A percentile compares a stretch with the other conserved stretches of the same genome.
Conservation (phyloP, 2,113 vertebrate species). For the Apeltes quadracus region DNA sequence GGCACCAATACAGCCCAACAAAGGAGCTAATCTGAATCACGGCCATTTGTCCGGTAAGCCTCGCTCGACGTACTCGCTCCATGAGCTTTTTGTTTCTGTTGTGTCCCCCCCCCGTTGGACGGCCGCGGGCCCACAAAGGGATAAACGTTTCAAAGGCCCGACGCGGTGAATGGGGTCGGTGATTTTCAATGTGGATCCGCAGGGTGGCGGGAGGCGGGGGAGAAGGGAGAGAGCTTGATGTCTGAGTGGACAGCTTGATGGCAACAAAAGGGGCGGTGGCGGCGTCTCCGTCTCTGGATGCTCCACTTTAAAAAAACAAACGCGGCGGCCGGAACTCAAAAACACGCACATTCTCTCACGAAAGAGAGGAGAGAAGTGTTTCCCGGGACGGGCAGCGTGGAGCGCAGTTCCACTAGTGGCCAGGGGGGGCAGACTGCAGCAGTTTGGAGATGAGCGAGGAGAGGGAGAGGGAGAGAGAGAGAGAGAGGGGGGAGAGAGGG, state of each 20-base stretch:
- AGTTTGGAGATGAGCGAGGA: conserved; percentile 50
- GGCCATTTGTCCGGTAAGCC: conserved; percentile 76
- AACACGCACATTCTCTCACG: not conserved
- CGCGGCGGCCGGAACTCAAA: conserved; percentile 3
- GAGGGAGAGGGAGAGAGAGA: conserved; percentile 22
- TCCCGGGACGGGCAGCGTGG: conserved; percentile 25
- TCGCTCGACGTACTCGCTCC: conserved; percentile 59
- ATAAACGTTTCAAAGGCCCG: conserved; percentile 75
- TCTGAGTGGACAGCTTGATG: conserved; percentile 75
- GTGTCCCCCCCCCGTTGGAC: conserved; percentile 42
- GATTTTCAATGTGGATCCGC: conserved; percentile 72
- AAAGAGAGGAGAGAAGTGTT: conserved; percentile 13
- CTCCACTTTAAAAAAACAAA: not conserved
- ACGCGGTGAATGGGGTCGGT: conserved; percentile 68
- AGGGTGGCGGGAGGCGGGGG: conserved; percentile 56
- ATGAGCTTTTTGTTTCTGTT: conserved; percentile 68
- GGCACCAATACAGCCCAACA: conserved; percentile 48
- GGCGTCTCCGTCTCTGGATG: conserved; percentile 19
- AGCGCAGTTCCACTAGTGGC: conserved; percentile 50
- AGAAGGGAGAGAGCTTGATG: conserved; percentile 65
- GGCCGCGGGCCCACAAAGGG: conserved; percentile 65
- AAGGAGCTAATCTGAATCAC: conserved; percentile 74
- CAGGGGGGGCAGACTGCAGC: conserved; percentile 70
- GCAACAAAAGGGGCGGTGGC: conserved; percentile 69
- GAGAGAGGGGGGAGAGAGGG: conserved; percentile 36